phyloP scores from a whole-genome alignment of 2,888 invertebrate species.

The Leptarthrus brevirostris region DNA sequence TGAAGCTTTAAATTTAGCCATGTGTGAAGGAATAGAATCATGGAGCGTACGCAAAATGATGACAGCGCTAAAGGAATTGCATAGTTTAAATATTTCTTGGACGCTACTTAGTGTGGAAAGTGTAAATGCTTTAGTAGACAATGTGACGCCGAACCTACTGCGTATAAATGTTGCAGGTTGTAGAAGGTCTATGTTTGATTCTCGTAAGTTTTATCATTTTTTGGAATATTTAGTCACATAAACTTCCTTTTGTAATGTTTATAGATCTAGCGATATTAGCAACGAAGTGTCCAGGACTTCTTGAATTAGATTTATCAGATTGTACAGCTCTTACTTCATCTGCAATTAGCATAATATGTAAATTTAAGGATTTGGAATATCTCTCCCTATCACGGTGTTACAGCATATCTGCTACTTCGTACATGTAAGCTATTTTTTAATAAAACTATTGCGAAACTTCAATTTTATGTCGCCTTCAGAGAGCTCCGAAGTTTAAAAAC shows the following conservation, averaged over 20 bases:
- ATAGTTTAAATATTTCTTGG: slow-evolving; percentile 86
- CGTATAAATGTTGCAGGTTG: slow-evolving; percentile 87
- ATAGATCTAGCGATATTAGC: slow-evolving; percentile 78
- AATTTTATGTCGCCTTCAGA: slow-evolving; percentile 60
- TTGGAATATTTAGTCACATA: neutral
- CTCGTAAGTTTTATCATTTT: slow-evolving; percentile 59
- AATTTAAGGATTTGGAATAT: slow-evolving; percentile 76
- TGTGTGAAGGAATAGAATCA: slow-evolving; percentile 79
- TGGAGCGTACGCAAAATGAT: slow-evolving; percentile 74
- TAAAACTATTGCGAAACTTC: neutral
- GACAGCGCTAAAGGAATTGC: slow-evolving; percentile 65
- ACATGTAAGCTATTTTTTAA: slow-evolving; percentile 72
- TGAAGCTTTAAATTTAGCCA: slow-evolving; percentile 85
- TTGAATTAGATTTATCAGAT: slow-evolving; percentile 91
- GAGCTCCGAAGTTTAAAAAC: slow-evolving; percentile 73
- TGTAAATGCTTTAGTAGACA: slow-evolving; percentile 72
- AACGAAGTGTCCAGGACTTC: slow-evolving; percentile 75
- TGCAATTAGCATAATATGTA: slow-evolving; percentile 71
- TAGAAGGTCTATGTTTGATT: slow-evolving; percentile 78
- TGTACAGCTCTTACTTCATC: slow-evolving; percentile 77
- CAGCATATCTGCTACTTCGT: slow-evolving; percentile 76
- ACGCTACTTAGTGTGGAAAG: slow-evolving; percentile 74
- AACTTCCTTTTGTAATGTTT: neutral
- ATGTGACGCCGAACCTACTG: slow-evolving; percentile 74
- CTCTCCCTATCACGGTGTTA: slow-evolving; percentile 86